Percentiles rank a stretch among this genome's conserved stretches.
Conservation (phyloP, 2,113 vertebrate genomes). For the Podocnemis expansa region DNA sequence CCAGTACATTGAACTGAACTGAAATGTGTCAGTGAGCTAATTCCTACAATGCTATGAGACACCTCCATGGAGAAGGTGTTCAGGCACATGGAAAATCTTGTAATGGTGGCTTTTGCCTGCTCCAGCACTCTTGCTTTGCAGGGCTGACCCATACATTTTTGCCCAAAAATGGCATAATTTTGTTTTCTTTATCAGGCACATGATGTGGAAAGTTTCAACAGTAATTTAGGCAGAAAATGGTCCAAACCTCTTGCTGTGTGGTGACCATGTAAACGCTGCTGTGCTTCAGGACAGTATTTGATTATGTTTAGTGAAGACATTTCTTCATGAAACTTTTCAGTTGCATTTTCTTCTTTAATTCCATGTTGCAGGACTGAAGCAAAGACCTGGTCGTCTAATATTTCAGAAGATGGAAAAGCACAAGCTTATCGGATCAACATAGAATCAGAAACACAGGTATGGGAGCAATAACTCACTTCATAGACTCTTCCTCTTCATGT, state of each 20-base stretch:
- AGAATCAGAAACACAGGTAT: conserved; percentile 89
- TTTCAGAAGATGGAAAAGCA: conserved; percentile 87
- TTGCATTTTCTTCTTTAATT: conserved; percentile 24
- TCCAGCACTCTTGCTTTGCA: background rate
- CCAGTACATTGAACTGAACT: accelerated
- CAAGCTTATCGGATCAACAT: conserved; percentile 83
- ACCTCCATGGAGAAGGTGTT: background rate
- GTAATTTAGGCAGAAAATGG: background rate
- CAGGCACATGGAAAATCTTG: background rate
- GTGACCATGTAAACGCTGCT: background rate
- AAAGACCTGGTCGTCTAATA: conserved; percentile 82
- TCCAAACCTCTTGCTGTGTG: background rate
- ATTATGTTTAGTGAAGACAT: background rate
- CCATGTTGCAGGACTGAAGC: conserved; percentile 82
- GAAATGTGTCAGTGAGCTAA: accelerated
- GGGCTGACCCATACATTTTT: background rate
- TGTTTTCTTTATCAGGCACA: background rate
- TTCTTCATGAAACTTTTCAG: background rate
- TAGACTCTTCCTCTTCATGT: background rate
- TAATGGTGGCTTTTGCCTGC: background rate
- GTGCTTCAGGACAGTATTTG: background rate
- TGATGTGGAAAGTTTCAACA: background rate
- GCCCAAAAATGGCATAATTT: conserved; percentile 2
- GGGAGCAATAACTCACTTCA: background rate
- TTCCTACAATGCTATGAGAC: background rate